Base-by-base conservation (phyloP, 2,888 invertebrate species). In the Tetragonula carbonaria region DNA sequence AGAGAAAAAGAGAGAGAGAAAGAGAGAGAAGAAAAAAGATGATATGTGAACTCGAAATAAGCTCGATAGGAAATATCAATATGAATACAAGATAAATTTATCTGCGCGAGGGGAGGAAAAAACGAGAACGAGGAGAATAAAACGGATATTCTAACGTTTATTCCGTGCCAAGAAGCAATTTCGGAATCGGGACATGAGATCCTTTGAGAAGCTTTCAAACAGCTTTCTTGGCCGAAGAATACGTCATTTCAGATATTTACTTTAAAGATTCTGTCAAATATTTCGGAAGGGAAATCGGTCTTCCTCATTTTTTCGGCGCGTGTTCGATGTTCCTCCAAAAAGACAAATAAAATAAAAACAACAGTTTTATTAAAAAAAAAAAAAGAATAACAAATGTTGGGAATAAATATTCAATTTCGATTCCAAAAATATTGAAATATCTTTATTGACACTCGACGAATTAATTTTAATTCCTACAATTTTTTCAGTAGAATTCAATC, bases 141-240 rank as follows among this genome's bases (percentile, higher is more conserved):
- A 81, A 78, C 50, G 73, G 51, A 74, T 74, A 82, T 74, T 74
- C 68, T 59, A 66, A 67, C 73, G 67, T 73, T 80, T 81, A 81
- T 75, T 72, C 75, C 72, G 70, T 63, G 81, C 81, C 82, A 73
- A 73, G 75, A 76, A 68, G 82, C 81, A 83, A 72, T 81, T 75
- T 76, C 68, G 38, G 51, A 83, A 83, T 81, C 82, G 55, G 81
- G 57, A 73, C 72, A 76, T 75, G 66, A 67, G 74, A 82, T 82
- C 66, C 82, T 75, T 75, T 72, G 67, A 67, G 65, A 57, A 71
- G 23, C 59, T 67, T 72, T 75, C 62, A 72, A 72, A 77, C 77
- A 55, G 72, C 67, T 77, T 66, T 67, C 57, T 28, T 21, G 66
- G 66, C 66, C 45, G 45, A 53, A 51, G 66, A 51, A 80, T 72